Evolutionary conservation across 2,888 invertebrate genomes (phyloP).

Genomic region (Pachydiplax longipennis): DNA sequence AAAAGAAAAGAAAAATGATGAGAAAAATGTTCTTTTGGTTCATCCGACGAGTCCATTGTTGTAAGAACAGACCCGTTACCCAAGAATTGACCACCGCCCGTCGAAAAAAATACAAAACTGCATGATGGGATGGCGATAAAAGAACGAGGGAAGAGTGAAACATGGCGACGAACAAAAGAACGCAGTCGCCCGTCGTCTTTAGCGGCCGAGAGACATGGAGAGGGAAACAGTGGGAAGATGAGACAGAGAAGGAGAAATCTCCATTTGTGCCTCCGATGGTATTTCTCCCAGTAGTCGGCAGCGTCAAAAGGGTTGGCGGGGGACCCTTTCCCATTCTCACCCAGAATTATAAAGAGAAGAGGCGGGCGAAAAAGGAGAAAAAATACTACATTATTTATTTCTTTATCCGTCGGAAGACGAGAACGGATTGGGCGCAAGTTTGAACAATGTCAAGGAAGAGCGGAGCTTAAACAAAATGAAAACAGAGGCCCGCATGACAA

Average conservation of each 20-base stretch:
- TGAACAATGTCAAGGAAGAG: background rate
- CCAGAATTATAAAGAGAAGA: background rate
- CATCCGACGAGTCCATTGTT: constrained; percentile 12
- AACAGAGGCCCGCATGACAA: too few relatives aligned
- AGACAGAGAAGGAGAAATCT: background rate
- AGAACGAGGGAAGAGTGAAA: background rate
- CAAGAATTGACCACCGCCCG: background rate
- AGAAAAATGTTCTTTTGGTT: background rate
- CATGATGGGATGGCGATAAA: constrained; percentile 7
- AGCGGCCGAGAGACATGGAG: background rate
- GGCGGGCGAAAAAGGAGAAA: background rate
- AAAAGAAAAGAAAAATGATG: background rate
- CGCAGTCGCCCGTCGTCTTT: background rate
- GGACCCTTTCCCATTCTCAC: background rate
- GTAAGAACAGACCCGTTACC: constrained; percentile 23
- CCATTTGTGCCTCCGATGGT: background rate
- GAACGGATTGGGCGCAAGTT: background rate
- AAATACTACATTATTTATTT: background rate
- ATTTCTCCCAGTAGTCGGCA: background rate
- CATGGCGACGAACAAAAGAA: constrained; percentile 21
- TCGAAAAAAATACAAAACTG: background rate
- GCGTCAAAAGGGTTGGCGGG: background rate
- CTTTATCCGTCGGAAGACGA: background rate
- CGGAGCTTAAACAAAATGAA: too few relatives aligned
- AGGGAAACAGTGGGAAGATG: background rate